Base-by-base conservation (phyloP, 2,113 vertebrate genomes). In the Oreotrochilus melanogaster region DNA sequence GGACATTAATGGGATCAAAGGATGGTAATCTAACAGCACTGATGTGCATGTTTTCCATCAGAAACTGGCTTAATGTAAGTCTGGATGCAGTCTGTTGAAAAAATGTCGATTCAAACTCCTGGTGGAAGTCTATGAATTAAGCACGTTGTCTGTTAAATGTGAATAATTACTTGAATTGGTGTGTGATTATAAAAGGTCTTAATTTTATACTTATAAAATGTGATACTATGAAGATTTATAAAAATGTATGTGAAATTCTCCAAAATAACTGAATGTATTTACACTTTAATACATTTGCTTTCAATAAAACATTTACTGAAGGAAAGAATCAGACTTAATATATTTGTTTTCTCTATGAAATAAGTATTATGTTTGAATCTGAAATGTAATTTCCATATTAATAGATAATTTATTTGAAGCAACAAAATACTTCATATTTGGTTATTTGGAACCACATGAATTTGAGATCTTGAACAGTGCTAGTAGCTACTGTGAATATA, bases 311-410 rank as follows among this genome's bases (percentile, higher is more conserved):
- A 18, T 67, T 78, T 90, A 30, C 39, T 15, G 48, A 84, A 72
- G 25, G 27, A 33, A 94, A 84, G 64, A 84, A 67, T 83, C 31
- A 48, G 22, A 71, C 88, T 86, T 70, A 66, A 92, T 39, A 71
- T 42, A 13, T 10, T 37, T 86, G n/a, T 89, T 85, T 82, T 47
- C 28, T 91, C 10, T 82, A 23, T 89, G 62, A 82, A 93, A 66
- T 75, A 94, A 92, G 14, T 93, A 42, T 8, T 71, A 35, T 37
- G n/a, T 82, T 88, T 95, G 66, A 75, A 42, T 91, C 33, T 69
- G 65, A 94, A 93, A 50, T 76, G 43, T 37, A 42, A 76, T 94
- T 92, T 91, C 43, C 58, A 16, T 85, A 61, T 61, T 76, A 91
- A 82, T 50, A 78, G 57, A 21, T 69, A 83, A 45, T 84, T 91